Evolutionary conservation across 2,113 vertebrate species (phyloP), one percentile per base, ranked within the genome.

Genomic region (Leptobrachium leishanense): DNA sequence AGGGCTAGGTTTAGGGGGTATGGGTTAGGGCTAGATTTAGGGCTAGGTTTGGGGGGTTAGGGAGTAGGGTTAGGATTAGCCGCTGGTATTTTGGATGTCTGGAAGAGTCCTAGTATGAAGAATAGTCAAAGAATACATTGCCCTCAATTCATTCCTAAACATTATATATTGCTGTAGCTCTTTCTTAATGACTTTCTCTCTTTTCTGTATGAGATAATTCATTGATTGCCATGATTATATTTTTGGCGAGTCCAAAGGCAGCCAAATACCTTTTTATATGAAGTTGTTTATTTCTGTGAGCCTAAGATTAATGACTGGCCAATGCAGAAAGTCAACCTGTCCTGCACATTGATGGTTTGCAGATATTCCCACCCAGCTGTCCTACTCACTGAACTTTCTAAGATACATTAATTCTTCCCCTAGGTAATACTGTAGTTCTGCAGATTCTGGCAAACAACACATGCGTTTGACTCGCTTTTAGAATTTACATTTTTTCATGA

Each of bases 281-380:
- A 42, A n/a, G 7, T 39, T 53, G 68, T 74, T 74, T 63, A 59
- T 63, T 74, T 10, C 70, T 72, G 50, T 72, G 42, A 40, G 53
- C 42, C 57, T 31, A 20, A 43, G 13, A 57, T 6, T 62, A 69
- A 69, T 39, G 31, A 64, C 12, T 20, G 41, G 55, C 41, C 72
- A 74, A 41, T 12, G 62, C 41, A 63, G 6, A 6, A 43, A 64
- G 20, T 44, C 41, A 43, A 15, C 15, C 2, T 74, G 42, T 43
- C 53, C 41, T 12, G 40, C 12, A 59, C 5, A 53, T 72, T 72
- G 46, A 72, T n/a, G 10, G 46, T 72, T 31, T 55, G 69, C 69
- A 41, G 31, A 72, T 72, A 59, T 12, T 3, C 55, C 13, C 11
- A 11, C 1, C 3, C 55, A 59, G 55, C 55, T 59, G 55, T 59